phyloP scores from a whole-genome alignment of 1,140 invertebrate genomes.

The Hylyphantes graminicola region DNA sequence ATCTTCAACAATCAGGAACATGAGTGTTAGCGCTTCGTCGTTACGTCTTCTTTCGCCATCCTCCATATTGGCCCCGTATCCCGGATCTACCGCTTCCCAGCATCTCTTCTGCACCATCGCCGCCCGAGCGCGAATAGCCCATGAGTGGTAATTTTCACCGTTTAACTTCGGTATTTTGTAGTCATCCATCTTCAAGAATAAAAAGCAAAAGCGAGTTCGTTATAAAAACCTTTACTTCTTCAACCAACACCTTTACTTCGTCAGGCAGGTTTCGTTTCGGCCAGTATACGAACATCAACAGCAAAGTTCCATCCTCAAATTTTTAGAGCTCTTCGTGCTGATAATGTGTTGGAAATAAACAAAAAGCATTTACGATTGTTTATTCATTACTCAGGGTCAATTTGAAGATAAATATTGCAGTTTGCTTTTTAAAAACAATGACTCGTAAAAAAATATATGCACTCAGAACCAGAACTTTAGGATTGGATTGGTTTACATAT shows the following conservation, averaged over 20 bases:
- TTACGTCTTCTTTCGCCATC: neutral
- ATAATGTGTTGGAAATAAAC: neutral
- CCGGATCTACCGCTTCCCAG: constrained; percentile 14
- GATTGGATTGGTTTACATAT: too few species aligned
- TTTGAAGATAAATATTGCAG: too few species aligned
- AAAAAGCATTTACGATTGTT: too few species aligned
- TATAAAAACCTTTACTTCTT: too few species aligned
- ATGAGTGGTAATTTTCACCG: constrained; percentile 31
- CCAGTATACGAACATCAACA: neutral
- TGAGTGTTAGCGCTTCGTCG: constrained; percentile 7
- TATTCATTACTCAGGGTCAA: too few species aligned
- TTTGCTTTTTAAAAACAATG: too few species aligned
- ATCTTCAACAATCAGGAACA: neutral
- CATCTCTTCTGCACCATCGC: constrained; percentile 1
- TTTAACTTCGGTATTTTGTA: constrained; percentile 31
- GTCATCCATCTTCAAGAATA: neutral
- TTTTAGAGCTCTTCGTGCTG: neutral
- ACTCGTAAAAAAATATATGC: too few species aligned
- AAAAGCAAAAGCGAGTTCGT: neutral
- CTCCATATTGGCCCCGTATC: neutral
- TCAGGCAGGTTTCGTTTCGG: neutral
- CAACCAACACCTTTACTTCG: neutral
- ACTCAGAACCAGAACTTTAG: too few species aligned
- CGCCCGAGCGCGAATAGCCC: constrained; percentile 10
- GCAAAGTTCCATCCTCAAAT: neutral